Evolutionary conservation across 2,797 vertebrate genomes (phyloP), one percentile per base, ranked within the genome.

Genomic region (Sebastolobus alascanus): DNA sequence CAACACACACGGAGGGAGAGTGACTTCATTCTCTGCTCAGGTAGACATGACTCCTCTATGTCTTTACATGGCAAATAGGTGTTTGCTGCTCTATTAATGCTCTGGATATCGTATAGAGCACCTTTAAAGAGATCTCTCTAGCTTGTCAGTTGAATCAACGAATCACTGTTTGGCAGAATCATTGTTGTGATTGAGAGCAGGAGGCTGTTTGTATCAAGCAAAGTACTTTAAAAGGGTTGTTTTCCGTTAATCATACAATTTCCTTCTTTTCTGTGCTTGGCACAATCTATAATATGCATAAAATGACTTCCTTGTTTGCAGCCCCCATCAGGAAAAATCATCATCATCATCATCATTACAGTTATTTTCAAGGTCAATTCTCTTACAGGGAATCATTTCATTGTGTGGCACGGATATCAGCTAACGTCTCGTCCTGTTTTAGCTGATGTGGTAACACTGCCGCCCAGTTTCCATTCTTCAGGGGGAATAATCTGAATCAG

Each of bases 231-330:
- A 50, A 82, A 33, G 11, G 2, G 0, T n/a, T 58, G 52, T 84
- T 35, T 66, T 87, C 55, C 74, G 73, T 64, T 69, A 56, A 75
- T 79, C 25, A 74, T 16, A 61, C 4, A 3, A 14, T 63, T 55
- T 78, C 13, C 35, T 35, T 33, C 38, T 35, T 18, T 16, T 76
- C 20, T 67, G n/a, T 68, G 1, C 72, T 75, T 91, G 73, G 67
- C 64, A 67, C 8, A 64, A 13, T 73, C 14, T 35, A 10, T 18
- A 31, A 80, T 29, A 69, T 43, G 33, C 22, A 61, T 35, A 79
- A 77, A 84, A 84, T 59, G 4, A 74, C 66, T 55, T 82, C 40
- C 73, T 84, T 91, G 86, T 88, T 88, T 91, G 63, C 79, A 9
- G 64, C 35, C 25, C 66, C 78, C 73, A 52, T 79, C 61, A 67